These are phyloP conservation scores for Drosophila equinoxialis DNA, from an alignment of 1,140 invertebrate species.

Conservation along the genomic window DNA sequence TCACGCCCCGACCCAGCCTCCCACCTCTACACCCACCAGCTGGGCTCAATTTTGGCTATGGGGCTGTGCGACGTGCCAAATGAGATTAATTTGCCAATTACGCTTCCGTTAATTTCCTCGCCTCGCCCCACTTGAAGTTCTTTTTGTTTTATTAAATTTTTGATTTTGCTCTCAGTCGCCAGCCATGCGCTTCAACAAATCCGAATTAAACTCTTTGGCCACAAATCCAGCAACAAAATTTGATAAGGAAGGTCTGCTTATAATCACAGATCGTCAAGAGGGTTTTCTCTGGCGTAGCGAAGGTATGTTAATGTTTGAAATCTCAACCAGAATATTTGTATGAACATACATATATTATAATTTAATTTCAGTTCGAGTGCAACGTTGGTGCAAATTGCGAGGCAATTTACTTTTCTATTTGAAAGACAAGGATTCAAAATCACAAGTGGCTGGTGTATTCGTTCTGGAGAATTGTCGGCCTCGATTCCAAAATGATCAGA, in stretches of 20 bases:
- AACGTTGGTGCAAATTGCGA: slow-evolving; percentile 94
- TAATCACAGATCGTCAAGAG: slow-evolving; percentile 94
- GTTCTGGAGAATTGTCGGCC: slow-evolving; percentile 93
- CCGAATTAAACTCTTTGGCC: slow-evolving; percentile 92
- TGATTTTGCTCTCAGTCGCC: slow-evolving; percentile 5
- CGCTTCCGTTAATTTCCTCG: background rate
- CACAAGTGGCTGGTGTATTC: slow-evolving; percentile 93
- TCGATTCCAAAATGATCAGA: slow-evolving; percentile 81
- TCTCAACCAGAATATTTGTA: no score
- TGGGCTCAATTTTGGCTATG: background rate
- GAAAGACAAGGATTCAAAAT: slow-evolving; percentile 94
- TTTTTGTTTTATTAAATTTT: no score
- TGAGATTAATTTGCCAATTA: background rate
- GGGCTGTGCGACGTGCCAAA: background rate
- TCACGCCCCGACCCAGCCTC: background rate
- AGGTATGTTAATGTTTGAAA: slow-evolving; percentile 86
- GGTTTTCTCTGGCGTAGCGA: slow-evolving; percentile 95
- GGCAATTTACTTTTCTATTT: slow-evolving; percentile 98
- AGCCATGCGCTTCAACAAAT: slow-evolving; percentile 95
- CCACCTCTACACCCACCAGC: background rate
- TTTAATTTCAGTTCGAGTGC: slow-evolving; percentile 86
- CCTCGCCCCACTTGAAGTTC: background rate
- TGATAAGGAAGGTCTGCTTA: slow-evolving; percentile 95
- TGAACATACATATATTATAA: background rate
- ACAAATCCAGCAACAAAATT: slow-evolving; percentile 94